Percentiles rank a stretch among this genome's conserved stretches.
Evolutionary conservation across 2,797 vertebrate genomes (phyloP).

Genomic region (Morelia viridis): DNA sequence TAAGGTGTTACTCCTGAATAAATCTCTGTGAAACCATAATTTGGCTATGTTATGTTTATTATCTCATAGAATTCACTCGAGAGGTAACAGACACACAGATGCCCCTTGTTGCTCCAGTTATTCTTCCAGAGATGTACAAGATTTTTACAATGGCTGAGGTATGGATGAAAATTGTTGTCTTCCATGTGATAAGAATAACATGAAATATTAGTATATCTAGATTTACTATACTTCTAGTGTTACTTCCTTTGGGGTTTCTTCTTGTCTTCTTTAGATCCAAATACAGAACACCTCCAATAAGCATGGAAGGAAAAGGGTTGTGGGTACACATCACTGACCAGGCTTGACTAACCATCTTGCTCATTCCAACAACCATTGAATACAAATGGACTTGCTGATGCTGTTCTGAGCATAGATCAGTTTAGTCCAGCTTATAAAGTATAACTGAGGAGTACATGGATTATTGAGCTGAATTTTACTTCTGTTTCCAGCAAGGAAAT

Average conservation of each 20-base stretch:
- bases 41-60: background rate
- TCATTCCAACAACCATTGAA: background rate
- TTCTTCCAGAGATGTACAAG: slow-evolving; percentile 98
- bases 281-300: background rate
- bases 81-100: slow-evolving; percentile 98
- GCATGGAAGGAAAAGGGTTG: background rate
- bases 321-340: background rate
- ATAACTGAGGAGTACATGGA: background rate
- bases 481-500: background rate
- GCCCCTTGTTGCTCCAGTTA: slow-evolving; percentile 96
- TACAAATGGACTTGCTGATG: background rate
- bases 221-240: background rate
- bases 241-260: background rate
- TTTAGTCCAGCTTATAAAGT: background rate
- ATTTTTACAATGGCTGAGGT: slow-evolving; percentile 99
- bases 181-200: background rate
- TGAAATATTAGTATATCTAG: background rate
- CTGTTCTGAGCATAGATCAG: background rate
- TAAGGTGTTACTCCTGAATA: background rate
- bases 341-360: background rate
- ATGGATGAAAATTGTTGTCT: slow-evolving; percentile 30
- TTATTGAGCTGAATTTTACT: background rate
- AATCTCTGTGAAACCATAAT: background rate
- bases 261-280: background rate
- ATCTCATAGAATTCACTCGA: slow-evolving; percentile 87